These are phyloP conservation scores for Zelostemma sp. DNA, from an alignment of 1,140 invertebrate genomes.

Conservation along the genomic window DNA sequence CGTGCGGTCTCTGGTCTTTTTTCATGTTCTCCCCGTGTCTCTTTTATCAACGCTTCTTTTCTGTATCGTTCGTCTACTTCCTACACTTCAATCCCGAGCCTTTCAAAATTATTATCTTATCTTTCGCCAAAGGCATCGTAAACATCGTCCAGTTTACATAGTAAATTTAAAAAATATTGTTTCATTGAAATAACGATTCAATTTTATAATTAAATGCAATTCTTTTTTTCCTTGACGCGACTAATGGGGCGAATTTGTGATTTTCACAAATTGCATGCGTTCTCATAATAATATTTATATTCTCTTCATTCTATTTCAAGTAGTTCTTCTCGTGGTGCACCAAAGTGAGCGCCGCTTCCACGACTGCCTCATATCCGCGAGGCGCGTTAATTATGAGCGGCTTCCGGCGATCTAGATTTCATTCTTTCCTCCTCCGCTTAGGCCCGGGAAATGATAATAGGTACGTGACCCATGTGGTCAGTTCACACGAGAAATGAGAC, in stretches of 20 bases:
- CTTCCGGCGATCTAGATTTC: slow-evolving; percentile 72
- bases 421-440: slow-evolving; percentile 65
- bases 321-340: slow-evolving; percentile 9
- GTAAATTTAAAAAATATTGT: no score
- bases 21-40: slow-evolving; percentile 2
- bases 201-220: no score
- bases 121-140: no score
- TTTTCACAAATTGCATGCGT: slow-evolving; percentile 8
- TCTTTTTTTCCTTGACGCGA: not conserved
- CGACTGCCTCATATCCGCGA: slow-evolving; percentile 45
- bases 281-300: slow-evolving; percentile 27
- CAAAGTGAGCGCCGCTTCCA: slow-evolving; percentile 41
- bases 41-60: not conserved
- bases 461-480: slow-evolving; percentile 72
- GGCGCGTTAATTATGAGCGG: slow-evolving; percentile 69
- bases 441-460: slow-evolving; percentile 70
- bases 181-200: no score
- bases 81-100: not conserved
- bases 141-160: no score
- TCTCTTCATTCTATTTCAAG: slow-evolving; percentile 21
- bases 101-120: no score
- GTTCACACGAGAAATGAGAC: slow-evolving; percentile 70
- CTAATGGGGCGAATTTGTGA: not conserved
- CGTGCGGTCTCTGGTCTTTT: slow-evolving; percentile 4
- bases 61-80: not conserved